Evolutionary conservation across 1,140 invertebrate species (phyloP), one percentile per base, ranked within the genome.

Genomic region (Drosophila trapezifrons): DNA sequence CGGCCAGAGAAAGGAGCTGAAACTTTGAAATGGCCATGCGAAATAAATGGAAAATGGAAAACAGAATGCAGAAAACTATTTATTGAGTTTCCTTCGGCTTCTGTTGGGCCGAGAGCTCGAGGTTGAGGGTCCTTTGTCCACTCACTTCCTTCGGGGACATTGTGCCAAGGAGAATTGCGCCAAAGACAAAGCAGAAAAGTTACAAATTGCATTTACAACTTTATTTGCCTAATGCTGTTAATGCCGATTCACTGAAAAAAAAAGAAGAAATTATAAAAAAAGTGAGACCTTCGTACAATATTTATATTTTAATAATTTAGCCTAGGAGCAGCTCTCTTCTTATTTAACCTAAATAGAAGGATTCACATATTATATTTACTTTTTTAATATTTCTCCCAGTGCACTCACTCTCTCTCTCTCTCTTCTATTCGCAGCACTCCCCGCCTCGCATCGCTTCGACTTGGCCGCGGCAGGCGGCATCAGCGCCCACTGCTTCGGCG

Each of bases 401-500:
- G 12, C 6, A 32, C 12, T 52, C 13, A 18, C 35, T n/a, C n/a
- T n/a, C n/a, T n/a, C n/a, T n/a, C n/a, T n/a, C 18, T 17, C 10
- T 32, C 2, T 13, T 6, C 8, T 18, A n/a, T 52, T 78, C 80
- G 1, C 43, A 80, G 93, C 93, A 7, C 93, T 94, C 90, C 94
- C 94, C 56, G 93, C 94, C 43, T 92, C 93, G 64, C 90, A 91
- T 60, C 92, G 93, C 69, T 93, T 93, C 69, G 93, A 94, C 52
- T 84, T 91, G 65, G 92, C 93, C 29, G 92, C 92, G 4, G 92
- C 93, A 9, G 92, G 93, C 3, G 92, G 93, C 22, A 93, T 93
- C 59, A 93, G 94, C 29, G 93, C 93, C 27, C 93, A 94, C 35
- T 94, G 94, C 86, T 95, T 95, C 77, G 94, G 94, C 43, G 95